A percentile compares a stretch with the other conserved stretches of the same genome.
These are phyloP conservation scores for Tragulus kanchil DNA, from an alignment of 2,113 vertebrate species.

Conservation along the genomic window DNA sequence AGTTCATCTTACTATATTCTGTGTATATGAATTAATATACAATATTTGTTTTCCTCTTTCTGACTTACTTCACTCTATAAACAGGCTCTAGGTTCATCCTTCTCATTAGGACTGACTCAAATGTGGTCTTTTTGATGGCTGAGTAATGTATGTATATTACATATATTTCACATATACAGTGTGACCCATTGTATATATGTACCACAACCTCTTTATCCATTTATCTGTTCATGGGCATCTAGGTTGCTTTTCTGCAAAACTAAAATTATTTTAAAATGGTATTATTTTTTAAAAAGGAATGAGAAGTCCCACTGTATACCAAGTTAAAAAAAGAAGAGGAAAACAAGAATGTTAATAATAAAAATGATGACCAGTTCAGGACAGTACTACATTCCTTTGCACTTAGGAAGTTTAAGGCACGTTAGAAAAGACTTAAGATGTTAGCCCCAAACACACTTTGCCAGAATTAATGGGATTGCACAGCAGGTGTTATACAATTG, in stretches of 20 bases:
- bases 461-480: background rate
- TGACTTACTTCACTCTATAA: background rate
- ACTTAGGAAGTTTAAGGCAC: too few relatives aligned
- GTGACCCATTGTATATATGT: background rate
- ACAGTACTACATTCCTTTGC: too few relatives aligned
- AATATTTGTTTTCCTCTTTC: background rate
- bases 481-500: background rate
- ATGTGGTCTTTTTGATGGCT: too few relatives aligned
- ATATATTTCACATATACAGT: too few relatives aligned
- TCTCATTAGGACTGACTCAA: background rate
- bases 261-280: too few relatives aligned
- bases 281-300: background rate
- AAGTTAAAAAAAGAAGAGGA: background rate
- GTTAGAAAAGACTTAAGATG: too few relatives aligned
- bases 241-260: too few relatives aligned
- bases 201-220: background rate
- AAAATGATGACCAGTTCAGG: background rate
- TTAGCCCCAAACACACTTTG: too few relatives aligned
- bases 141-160: too few relatives aligned
- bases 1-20: background rate
- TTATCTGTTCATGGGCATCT: background rate
- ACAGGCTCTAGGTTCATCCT: background rate
- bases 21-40: background rate
- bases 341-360: background rate
- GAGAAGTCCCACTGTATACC: background rate